phyloP scores from a whole-genome alignment of 2,888 invertebrate genomes.

The Dryobota labecula region DNA sequence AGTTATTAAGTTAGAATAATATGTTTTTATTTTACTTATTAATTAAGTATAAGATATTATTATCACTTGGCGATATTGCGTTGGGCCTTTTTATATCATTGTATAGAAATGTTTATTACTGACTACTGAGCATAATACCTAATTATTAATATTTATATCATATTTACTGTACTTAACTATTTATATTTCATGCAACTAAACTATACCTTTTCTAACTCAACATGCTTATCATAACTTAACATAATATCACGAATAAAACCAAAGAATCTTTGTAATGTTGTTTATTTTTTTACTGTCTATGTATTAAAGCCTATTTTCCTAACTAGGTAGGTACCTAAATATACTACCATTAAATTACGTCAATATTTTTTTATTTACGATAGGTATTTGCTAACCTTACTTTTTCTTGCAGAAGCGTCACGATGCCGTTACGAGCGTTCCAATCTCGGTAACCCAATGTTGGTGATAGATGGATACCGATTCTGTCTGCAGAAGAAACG shows the following conservation, averaged over 20 bases:
- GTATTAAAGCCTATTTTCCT: too few species aligned
- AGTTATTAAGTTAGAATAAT: too few species aligned
- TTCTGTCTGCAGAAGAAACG: constrained; percentile 46
- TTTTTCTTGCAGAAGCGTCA: constrained; percentile 2
- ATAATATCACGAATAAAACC: not conserved
- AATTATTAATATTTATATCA: not conserved
- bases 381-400: not conserved
- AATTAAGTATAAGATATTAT: too few species aligned
- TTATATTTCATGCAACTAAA: not conserved
- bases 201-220: constrained; percentile 3
- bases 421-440: constrained; percentile 39
- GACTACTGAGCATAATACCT: not conserved
- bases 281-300: too few species aligned
- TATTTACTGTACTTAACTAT: not conserved
- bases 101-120: not conserved
- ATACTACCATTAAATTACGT: not conserved
- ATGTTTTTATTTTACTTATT: too few species aligned
- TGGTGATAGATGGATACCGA: constrained; percentile 56
- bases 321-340: not conserved
- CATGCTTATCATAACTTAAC: not conserved
- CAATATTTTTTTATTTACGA: not conserved
- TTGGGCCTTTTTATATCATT: not conserved
- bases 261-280: not conserved
- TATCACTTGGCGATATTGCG: not conserved
- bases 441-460: constrained; percentile 48